phyloP scores from a whole-genome alignment of 2,113 vertebrate species.

The Chionodraco myersi region DNA sequence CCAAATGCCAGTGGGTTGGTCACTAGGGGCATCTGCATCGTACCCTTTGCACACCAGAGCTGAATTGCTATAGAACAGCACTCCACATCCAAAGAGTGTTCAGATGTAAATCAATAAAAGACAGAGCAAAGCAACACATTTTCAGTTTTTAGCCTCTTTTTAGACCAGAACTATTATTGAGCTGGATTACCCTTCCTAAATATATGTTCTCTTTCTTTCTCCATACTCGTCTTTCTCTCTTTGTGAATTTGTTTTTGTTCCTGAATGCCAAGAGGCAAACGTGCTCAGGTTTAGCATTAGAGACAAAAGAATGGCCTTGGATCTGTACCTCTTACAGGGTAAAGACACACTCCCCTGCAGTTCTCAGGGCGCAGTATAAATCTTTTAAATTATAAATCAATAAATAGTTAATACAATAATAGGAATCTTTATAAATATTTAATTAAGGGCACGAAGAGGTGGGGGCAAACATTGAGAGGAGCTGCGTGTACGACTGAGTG shows the following conservation, averaged over 20 bases:
- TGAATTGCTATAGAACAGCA: conserved; percentile 49
- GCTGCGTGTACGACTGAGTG: conserved; percentile 29
- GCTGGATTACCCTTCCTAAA: conserved; percentile 72
- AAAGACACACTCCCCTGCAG: conserved; percentile 82
- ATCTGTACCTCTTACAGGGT: conserved; percentile 80
- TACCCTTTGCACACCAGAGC: conserved; percentile 45
- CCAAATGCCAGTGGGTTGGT: conserved; percentile 23
- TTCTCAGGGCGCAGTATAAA: conserved; percentile 88
- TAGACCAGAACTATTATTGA: conserved; percentile 82
- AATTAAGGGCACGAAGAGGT: conserved; percentile 80
- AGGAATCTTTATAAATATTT: conserved; percentile 96
- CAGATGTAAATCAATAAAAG: conserved; percentile 83
- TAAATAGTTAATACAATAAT: conserved; percentile 99
- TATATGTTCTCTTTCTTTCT: conserved; percentile 64
- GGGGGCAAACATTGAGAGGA: conserved; percentile 20
- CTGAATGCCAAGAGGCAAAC: conserved; percentile 77
- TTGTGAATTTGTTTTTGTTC: conserved; percentile 1
- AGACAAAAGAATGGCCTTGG: conserved; percentile 81
- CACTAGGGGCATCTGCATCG: background rate
- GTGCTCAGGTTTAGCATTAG: conserved; percentile 78
- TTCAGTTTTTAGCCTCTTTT: conserved; percentile 74
- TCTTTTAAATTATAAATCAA: conserved; percentile 99
- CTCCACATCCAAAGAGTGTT: conserved; percentile 61
- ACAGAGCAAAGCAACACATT: conserved; percentile 78
- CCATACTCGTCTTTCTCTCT: conserved; percentile 43